phyloP scores from a whole-genome alignment of 2,113 vertebrate species.

The Sorex fumeus region DNA sequence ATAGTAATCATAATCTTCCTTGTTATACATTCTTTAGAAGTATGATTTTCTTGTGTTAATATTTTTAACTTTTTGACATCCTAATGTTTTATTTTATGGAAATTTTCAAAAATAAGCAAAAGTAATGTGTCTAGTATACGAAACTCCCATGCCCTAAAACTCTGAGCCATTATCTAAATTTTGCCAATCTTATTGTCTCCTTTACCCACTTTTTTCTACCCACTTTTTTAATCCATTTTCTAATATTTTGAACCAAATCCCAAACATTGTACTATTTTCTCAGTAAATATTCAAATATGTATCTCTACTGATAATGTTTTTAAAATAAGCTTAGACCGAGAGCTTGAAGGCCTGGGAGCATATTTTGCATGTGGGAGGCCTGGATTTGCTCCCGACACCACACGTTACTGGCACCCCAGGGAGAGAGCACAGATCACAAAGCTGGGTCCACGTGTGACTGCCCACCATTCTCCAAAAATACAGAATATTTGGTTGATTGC shows the following conservation, averaged over 20 bases:
- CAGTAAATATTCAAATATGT: neutral
- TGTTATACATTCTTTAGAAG: slow-evolving; percentile 12
- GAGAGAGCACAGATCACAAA: too few species aligned
- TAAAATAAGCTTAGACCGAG: too few species aligned
- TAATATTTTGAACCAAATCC: slow-evolving; percentile 30
- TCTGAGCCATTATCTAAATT: neutral
- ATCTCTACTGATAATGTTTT: slow-evolving; percentile 8
- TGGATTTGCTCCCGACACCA: too few species aligned
- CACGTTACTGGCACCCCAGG: too few species aligned
- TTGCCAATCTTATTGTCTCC: slow-evolving; percentile 37
- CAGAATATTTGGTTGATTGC: too few species aligned
- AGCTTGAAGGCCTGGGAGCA: too few species aligned
- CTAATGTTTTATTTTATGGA: neutral
- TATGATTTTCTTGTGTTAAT: neutral
- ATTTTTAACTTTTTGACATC: slow-evolving; percentile 23
- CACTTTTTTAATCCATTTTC: neutral
- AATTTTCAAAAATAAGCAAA: slow-evolving; percentile 43
- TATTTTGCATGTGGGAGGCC: too few species aligned
- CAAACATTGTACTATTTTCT: slow-evolving; percentile 40
- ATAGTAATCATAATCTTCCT: neutral
- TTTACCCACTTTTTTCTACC: too few species aligned
- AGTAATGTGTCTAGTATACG: neutral
- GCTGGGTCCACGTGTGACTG: too few species aligned
- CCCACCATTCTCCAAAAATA: too few species aligned
- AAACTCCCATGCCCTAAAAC: neutral